A percentile compares a stretch with the other conserved stretches of the same genome.
Conservation (phyloP, 2,797 vertebrate species). For the Euthynnus affinis region DNA sequence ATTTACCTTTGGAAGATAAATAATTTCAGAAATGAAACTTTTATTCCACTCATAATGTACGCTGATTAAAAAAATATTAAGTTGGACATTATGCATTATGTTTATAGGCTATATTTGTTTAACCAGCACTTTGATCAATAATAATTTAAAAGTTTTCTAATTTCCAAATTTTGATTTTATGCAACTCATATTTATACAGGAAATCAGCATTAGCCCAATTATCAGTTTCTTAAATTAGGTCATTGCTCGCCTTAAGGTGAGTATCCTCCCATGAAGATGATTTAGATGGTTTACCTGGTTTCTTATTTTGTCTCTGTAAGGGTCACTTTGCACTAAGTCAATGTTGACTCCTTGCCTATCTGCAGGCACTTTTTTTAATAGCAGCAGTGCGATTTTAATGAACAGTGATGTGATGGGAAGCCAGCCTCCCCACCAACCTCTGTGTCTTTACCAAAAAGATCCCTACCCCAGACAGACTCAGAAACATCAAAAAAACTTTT, state of each 20-base stretch:
- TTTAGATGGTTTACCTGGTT: conserved; percentile 37
- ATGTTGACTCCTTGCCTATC: conserved; percentile 46
- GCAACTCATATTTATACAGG: background rate
- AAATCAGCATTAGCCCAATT: background rate
- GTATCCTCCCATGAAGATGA: conserved; percentile 19
- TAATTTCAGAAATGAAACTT: background rate
- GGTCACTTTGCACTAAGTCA: conserved; percentile 55
- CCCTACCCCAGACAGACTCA: conserved; percentile 48
- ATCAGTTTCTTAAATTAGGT: background rate
- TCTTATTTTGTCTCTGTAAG: conserved; percentile 45
- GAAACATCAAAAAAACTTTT: conserved; percentile 58
- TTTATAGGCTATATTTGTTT: background rate
- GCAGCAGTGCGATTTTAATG: conserved; percentile 65
- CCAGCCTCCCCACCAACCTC: conserved; percentile 37
- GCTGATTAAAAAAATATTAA: no score
- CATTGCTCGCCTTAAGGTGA: background rate
- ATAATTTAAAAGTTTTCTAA: background rate
- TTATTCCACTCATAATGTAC: no score
- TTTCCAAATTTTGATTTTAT: background rate
- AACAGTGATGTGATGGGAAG: conserved; percentile 65
- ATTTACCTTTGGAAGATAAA: background rate
- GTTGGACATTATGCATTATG: background rate
- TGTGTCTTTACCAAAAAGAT: conserved; percentile 40
- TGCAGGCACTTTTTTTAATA: conserved; percentile 48
- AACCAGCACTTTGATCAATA: background rate